Evolutionary conservation across 2,797 vertebrate genomes (phyloP).

Genomic region (Sebastes elongatus): DNA sequence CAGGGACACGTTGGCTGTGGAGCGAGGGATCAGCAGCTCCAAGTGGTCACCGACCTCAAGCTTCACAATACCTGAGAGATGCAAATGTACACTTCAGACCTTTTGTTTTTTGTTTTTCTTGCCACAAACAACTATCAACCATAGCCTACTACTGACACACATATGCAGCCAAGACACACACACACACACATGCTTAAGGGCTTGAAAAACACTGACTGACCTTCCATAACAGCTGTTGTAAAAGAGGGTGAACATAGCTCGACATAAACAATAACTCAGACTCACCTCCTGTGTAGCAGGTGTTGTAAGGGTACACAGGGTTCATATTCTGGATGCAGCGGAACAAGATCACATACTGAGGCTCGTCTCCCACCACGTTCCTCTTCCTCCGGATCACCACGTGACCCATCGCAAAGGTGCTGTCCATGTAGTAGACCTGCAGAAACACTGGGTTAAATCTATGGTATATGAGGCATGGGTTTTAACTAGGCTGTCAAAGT

Average conservation of each 20-base stretch:
- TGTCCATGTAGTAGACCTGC: conserved; percentile 93
- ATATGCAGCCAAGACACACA: neutral
- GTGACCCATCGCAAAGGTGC: conserved; percentile 93
- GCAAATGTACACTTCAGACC: conserved; percentile 2
- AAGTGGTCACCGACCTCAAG: conserved; percentile 92
- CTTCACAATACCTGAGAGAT: conserved; percentile 88
- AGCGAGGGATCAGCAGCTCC: conserved; percentile 91
- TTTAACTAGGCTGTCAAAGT: neutral
- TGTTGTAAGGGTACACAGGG: conserved; percentile 87
- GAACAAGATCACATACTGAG: conserved; percentile 89
- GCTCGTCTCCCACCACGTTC: conserved; percentile 90
- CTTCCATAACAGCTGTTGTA: conserved; percentile 14
- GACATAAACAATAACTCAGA: neutral
- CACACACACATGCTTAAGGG: neutral
- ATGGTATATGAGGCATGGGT: neutral
- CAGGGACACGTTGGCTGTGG: conserved; percentile 87
- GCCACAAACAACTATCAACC: neutral
- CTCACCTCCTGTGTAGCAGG: conserved; percentile 96
- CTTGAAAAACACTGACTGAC: conserved; percentile 2
- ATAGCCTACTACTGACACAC: neutral
- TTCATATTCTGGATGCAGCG: conserved; percentile 97
- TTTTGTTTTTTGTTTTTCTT: neutral
- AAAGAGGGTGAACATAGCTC: neutral
- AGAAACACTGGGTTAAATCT: neutral
- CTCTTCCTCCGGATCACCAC: conserved; percentile 92